These are phyloP conservation scores for Gadus macrocephalus DNA, from an alignment of 2,113 vertebrate genomes.

Conservation along the genomic window DNA sequence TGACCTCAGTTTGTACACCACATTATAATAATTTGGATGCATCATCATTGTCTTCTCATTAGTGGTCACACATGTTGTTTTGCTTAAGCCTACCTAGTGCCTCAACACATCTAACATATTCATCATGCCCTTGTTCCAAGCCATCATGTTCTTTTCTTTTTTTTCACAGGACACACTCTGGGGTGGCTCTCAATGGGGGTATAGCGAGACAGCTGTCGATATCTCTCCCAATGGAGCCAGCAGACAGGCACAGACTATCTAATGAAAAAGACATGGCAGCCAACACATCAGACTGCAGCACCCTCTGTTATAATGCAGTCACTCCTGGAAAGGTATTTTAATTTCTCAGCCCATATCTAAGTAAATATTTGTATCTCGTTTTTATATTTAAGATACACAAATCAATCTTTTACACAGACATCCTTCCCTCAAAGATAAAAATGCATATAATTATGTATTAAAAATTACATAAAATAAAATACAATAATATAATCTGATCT, in stretches of 20 bases:
- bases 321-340: background rate
- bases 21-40: background rate
- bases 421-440: too few species aligned
- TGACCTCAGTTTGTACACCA: background rate
- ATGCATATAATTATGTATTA: too few species aligned
- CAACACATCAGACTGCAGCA: slow-evolving; percentile 15
- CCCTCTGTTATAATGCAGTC: background rate
- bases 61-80: background rate
- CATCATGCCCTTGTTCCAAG: background rate
- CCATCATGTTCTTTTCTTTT: background rate
- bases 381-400: too few species aligned
- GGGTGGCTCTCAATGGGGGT: slow-evolving; percentile 19
- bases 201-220: slow-evolving; percentile 32
- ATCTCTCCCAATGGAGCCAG: slow-evolving; percentile 26
- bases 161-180: background rate
- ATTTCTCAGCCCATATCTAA: too few species aligned
- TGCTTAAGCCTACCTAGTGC: too few species aligned
- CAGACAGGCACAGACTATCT: slow-evolving; percentile 23
- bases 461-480: too few species aligned
- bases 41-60: background rate
- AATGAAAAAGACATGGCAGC: slow-evolving; percentile 29
- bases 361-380: too few species aligned
- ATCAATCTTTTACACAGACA: too few species aligned
- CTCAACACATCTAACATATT: slow-evolving; percentile 1
- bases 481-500: too few species aligned